Conservation (phyloP, 1,140 invertebrate species). For the Caerostris extrusa region DNA sequence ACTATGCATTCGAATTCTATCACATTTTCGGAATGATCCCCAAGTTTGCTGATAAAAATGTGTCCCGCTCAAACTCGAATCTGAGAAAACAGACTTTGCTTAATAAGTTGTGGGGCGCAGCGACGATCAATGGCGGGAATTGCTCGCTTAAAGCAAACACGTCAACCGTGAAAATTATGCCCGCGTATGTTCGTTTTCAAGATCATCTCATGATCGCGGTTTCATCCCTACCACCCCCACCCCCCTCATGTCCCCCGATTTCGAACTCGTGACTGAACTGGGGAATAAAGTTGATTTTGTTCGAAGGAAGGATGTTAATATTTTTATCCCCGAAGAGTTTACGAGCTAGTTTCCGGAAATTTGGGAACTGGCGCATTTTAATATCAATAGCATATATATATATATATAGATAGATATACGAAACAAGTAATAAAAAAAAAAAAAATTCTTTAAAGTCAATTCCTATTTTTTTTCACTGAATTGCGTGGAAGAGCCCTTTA, state of each 20-base stretch:
- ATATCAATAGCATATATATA: too few species aligned
- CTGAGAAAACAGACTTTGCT: constrained; percentile 30
- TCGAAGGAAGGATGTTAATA: too few species aligned
- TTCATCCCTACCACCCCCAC: background rate
- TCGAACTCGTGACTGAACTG: constrained; percentile 18
- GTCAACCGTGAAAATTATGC: constrained; percentile 43
- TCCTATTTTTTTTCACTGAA: too few species aligned
- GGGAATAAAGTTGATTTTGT: background rate
- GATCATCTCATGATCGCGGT: background rate
- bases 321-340: too few species aligned
- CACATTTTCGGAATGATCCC: background rate
- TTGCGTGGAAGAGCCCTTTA: too few species aligned
- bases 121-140: background rate
- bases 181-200: background rate
- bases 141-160: constrained; percentile 17
- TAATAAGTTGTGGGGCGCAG: constrained; percentile 3
- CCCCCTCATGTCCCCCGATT: too few species aligned
- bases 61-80: background rate
- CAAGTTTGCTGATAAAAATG: background rate
- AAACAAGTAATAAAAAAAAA: too few species aligned
- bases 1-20: background rate
- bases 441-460: too few species aligned
- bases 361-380: too few species aligned
- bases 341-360: too few species aligned
- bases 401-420: too few species aligned